Evolutionary conservation across 2,113 vertebrate genomes (phyloP), one percentile per base, ranked within the genome.

Genomic region (Podiceps cristatus): DNA sequence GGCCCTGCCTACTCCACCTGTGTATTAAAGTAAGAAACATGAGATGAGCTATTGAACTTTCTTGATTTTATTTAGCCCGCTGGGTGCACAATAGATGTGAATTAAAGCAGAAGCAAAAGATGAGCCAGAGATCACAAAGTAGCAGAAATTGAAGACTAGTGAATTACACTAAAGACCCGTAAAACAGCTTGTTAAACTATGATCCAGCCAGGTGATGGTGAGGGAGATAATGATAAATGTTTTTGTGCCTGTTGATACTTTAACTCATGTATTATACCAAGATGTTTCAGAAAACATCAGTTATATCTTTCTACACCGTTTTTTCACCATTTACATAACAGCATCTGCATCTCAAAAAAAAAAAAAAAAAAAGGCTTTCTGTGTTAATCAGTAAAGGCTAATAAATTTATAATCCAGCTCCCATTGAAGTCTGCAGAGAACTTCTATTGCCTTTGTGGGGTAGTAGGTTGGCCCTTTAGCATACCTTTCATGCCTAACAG

Each of bases 401-500:
- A 96, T 87, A 96, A 95, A 91, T 94, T 91, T 91, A 81, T 49
- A 81, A 33, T 66, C 78, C 62, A 84, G 35, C 60, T 87, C 44
- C 73, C 35, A 95, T 3, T 92, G 64, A 94, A 64, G 73, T 78
- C 88, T 5, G 2, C 60, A 75, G 89, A 95, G 83, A 91, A 75
- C 69, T 95, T 81, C 52, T 94, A 11, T 81, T 91, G 89, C 91
- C 69, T 96, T 96, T 95, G 76, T 84, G 62, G 86, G 56, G 66
- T 84, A 44, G 83, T 94, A 85, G 49, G 66, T 94, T 93, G 84
- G 88, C 69, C 88, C 73, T 95, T 89, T 95, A 96, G 93, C 91
- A 78, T 89, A 92, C 86, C 66, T 97, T 97, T 96, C 95, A 89
- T 97, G 93, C 95, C 69, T 95, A 96, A 94, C 84, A 86, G 92